phyloP scores from a whole-genome alignment of 1,140 invertebrate genomes.

The Drosophila serrata region DNA sequence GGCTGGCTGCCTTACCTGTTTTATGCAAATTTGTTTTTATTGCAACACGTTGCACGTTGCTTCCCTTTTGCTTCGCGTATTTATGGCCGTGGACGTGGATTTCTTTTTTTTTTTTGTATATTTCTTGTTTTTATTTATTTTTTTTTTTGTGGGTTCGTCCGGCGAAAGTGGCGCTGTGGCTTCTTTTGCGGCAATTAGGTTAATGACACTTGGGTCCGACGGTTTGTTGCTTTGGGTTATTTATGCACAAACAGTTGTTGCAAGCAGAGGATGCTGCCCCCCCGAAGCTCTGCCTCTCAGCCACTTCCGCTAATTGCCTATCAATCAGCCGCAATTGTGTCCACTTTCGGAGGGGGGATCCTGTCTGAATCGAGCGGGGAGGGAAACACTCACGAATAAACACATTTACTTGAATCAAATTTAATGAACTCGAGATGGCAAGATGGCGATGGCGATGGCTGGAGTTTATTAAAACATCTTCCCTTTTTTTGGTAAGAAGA shows the following conservation, averaged over 20 bases:
- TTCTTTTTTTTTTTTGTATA: slow-evolving; percentile 18
- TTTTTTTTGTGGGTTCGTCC: slow-evolving; percentile 1
- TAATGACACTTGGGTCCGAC: slow-evolving; percentile 74
- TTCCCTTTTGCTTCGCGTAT: slow-evolving; percentile 40
- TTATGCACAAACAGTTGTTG: slow-evolving; percentile 70
- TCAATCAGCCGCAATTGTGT: slow-evolving; percentile 73
- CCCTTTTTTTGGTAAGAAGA: slow-evolving; percentile 23
- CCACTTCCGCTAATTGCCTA: slow-evolving; percentile 75
- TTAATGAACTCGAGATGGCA: slow-evolving; percentile 74
- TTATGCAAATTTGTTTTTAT: slow-evolving; percentile 81
- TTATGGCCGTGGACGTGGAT: slow-evolving; percentile 54
- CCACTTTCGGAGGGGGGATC: slow-evolving; percentile 27
- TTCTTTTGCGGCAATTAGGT: slow-evolving; percentile 73
- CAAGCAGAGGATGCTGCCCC: slow-evolving; percentile 32
- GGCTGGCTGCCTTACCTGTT: slow-evolving; percentile 61
- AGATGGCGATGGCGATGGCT: slow-evolving; percentile 37
- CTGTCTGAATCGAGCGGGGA: slow-evolving; percentile 2
- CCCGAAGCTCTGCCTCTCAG: slow-evolving; percentile 4
- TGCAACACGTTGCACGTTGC: slow-evolving; percentile 79
- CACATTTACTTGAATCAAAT: slow-evolving; percentile 74
- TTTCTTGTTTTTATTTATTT: background rate
- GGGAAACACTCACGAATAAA: slow-evolving; percentile 34
- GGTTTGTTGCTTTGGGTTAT: slow-evolving; percentile 62
- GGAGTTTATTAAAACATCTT: slow-evolving; percentile 78
- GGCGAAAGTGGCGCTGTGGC: slow-evolving; percentile 35